Conservation (phyloP, 2,113 vertebrate genomes). For the Balaeniceps rex region DNA sequence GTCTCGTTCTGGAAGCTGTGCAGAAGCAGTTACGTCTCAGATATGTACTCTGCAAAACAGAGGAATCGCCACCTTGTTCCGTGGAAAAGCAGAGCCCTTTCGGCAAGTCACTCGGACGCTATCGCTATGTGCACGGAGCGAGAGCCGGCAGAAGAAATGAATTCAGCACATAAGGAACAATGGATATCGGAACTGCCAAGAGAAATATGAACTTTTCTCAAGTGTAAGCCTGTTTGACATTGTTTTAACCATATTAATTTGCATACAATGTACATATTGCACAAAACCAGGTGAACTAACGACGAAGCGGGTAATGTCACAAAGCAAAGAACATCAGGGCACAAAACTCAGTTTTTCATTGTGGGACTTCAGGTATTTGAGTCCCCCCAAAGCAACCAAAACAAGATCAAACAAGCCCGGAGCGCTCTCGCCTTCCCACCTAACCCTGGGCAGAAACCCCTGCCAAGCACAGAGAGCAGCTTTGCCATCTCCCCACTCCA, state of each 20-base stretch:
- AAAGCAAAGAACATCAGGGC: background rate
- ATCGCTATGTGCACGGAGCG: background rate
- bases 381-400: background rate
- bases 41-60: background rate
- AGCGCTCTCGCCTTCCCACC: background rate
- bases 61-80: background rate
- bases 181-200: background rate
- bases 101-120: background rate
- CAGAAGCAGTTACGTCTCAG: background rate
- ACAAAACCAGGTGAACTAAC: background rate
- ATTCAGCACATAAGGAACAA: constrained; percentile 14
- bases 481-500: background rate
- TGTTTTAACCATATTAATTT: background rate
- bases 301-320: background rate
- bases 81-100: background rate
- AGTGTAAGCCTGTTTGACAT: background rate
- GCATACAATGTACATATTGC: constrained; percentile 8
- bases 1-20: background rate
- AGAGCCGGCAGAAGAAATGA: background rate
- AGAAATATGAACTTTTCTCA: constrained; percentile 16
- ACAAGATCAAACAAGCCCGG: background rate
- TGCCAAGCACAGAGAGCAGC: background rate
- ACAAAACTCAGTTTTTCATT: background rate
- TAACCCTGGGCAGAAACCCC: background rate
- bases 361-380: background rate